These are phyloP conservation scores for Philereme vetulata DNA, from an alignment of 2,888 invertebrate genomes.

Conservation along the genomic window DNA sequence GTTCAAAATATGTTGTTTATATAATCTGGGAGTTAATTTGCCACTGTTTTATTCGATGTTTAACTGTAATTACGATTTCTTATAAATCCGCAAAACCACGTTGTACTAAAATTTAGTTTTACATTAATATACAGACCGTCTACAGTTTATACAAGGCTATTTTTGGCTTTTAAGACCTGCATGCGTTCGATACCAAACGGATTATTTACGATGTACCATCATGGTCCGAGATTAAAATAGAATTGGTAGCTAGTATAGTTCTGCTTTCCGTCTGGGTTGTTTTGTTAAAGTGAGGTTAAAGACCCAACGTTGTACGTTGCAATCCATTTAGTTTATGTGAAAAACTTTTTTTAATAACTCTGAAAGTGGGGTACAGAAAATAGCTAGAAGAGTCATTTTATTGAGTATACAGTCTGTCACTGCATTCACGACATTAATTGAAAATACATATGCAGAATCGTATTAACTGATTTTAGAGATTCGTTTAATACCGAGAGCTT, in stretches of 20 bases:
- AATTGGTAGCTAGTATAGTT: constrained; percentile 32
- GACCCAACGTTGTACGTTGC: background rate
- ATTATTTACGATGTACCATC: constrained; percentile 63
- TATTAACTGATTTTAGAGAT: no score
- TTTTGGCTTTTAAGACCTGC: constrained; percentile 48
- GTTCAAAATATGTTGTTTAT: no score
- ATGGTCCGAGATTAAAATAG: constrained; percentile 62
- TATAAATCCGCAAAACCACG: background rate
- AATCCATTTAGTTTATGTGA: background rate
- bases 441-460: no score
- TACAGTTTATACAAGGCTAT: constrained; percentile 26
- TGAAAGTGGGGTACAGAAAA: no score
- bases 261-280: constrained; percentile 15
- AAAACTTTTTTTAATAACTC: no score
- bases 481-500: no score
- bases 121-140: constrained; percentile 10
- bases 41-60: no score
- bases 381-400: no score
- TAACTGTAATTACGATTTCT: background rate
- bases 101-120: constrained; percentile 4
- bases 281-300: background rate
- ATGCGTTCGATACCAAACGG: constrained; percentile 58
- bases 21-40: no score
- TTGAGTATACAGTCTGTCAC: no score
- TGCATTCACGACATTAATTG: no score